Percentiles rank a stretch among this genome's conserved stretches.
Conservation (phyloP, 2,888 invertebrate species). For the Rapana venosa region DNA sequence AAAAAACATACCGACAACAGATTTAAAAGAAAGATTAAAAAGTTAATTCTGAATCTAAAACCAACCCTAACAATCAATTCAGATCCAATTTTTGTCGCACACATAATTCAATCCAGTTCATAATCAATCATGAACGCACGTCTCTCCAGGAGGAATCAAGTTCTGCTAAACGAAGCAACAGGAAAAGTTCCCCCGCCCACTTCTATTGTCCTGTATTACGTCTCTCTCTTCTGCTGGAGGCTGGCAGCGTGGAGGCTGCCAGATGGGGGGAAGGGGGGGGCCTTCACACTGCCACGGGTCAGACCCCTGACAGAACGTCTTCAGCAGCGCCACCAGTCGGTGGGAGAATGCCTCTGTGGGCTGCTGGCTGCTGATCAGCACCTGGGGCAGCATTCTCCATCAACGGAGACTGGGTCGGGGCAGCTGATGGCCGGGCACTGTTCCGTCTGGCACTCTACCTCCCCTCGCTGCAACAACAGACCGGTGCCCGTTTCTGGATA, state of each 20-base stretch:
- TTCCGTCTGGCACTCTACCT: slow-evolving; percentile 60
- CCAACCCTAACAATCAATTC: neutral
- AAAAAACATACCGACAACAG: neutral
- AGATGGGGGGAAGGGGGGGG: too few relatives aligned
- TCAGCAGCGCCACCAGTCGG: neutral
- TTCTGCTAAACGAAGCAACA: neutral
- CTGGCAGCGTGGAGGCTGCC: neutral
- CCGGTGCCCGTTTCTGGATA: too few relatives aligned
- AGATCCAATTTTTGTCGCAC: neutral
- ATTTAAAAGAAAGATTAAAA: neutral
- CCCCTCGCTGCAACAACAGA: slow-evolving; percentile 62
- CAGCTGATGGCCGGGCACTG: slow-evolving; percentile 59
- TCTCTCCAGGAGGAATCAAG: neutral
- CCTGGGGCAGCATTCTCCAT: slow-evolving; percentile 62
- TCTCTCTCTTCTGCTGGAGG: neutral
- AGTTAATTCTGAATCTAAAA: too few relatives aligned
- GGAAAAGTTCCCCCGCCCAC: neutral
- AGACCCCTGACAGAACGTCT: neutral
- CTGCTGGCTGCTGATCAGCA: slow-evolving; percentile 47
- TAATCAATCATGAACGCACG: neutral
- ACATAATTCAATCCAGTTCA: neutral
- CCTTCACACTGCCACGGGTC: neutral
- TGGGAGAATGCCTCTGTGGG: neutral
- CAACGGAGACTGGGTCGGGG: slow-evolving; percentile 58
- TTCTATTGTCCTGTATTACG: neutral